phyloP scores from a whole-genome alignment of 2,113 vertebrate genomes.

The Colistium nudipinnis region DNA sequence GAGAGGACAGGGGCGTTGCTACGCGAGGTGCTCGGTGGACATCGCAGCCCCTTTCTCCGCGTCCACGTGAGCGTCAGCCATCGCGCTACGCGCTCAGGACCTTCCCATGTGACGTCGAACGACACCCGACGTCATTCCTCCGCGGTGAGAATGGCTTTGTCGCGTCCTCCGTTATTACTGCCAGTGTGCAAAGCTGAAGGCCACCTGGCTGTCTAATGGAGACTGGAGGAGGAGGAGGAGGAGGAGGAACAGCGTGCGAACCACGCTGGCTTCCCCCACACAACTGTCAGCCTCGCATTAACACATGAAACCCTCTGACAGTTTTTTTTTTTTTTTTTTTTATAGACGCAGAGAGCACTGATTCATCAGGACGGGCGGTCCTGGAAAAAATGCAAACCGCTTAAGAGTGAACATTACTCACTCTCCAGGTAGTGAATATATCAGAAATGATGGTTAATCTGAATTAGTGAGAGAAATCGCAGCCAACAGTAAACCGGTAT shows the following conservation, averaged over 20 bases:
- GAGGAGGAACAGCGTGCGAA: constrained; percentile 24
- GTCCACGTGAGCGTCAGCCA: constrained; percentile 41
- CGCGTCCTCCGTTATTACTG: constrained; percentile 47
- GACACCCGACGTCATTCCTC: constrained; percentile 36
- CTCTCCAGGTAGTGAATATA: neutral
- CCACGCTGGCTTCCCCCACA: constrained; percentile 55
- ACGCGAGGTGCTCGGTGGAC: constrained; percentile 7
- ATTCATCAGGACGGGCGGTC: constrained; percentile 5
- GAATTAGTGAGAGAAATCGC: neutral
- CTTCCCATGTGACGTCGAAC: constrained; percentile 14
- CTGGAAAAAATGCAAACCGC: constrained; percentile 7
- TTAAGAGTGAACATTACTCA: neutral
- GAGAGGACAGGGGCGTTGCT: constrained; percentile 43
- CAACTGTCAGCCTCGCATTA: constrained; percentile 57
- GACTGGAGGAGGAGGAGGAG: constrained; percentile 35
- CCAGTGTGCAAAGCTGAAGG: constrained; percentile 59
- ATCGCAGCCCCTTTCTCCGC: constrained; percentile 39
- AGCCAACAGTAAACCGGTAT: neutral
- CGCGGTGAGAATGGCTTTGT: constrained; percentile 21
- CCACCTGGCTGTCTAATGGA: constrained; percentile 63
- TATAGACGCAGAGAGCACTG: constrained; percentile 29
- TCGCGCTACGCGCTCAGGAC: constrained; percentile 22
- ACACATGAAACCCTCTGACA: constrained; percentile 44
- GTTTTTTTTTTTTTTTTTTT: constrained; percentile 42
- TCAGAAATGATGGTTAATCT: neutral